Evolutionary conservation across 2,888 invertebrate species (phyloP), one percentile per base, ranked within the genome.

Genomic region (Hirtodrosophila histrioides): DNA sequence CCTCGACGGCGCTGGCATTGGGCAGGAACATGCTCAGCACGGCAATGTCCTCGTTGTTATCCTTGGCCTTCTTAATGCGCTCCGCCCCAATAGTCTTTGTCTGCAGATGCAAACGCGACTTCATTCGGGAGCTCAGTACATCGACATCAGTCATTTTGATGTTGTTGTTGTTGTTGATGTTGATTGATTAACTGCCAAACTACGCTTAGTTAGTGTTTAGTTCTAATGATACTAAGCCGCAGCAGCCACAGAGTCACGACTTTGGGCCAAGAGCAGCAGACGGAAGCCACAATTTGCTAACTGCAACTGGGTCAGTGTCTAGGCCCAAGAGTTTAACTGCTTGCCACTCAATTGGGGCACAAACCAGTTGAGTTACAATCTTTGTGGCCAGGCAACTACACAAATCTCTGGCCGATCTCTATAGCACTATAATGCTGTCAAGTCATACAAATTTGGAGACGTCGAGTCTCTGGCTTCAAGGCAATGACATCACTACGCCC

Each of bases 21-120:
- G 96, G 95, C 67, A 97, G 93, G 89, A 97, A 95, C 95, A 96
- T 96, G 75, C 96, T 96, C 83, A 97, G 92, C 83, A 97, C 94
- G 54, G 97, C 97, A 67, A 97, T 94, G 92, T 97, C 97, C 92
- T 97, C 97, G 92, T 96, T 96, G 90, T 95, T 95, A 86, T 96
- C 96, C 92, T 95, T 94, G 69, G 96, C 96, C 89, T 94, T 93
- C 80, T 94, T 94, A 88, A 96, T 96, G 90, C 96, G 93, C 11
- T 96, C 96, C 87, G 95, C 95, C n/a, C 96, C 96, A 51, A 95
- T 95, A 36, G 95, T 96, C 93, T 96, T 96, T 49, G 95, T 95
- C 76, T 94, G 94, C 90, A 96, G 93, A 91, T 95, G 94, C 75
- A 95, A 92, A 77, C 94, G 93, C 60, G 95, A 93, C 91, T 95